A percentile compares a stretch with the other conserved stretches of the same genome.
phyloP scores from a whole-genome alignment of 2,797 vertebrate genomes.

The Hoplostethus mediterraneus region DNA sequence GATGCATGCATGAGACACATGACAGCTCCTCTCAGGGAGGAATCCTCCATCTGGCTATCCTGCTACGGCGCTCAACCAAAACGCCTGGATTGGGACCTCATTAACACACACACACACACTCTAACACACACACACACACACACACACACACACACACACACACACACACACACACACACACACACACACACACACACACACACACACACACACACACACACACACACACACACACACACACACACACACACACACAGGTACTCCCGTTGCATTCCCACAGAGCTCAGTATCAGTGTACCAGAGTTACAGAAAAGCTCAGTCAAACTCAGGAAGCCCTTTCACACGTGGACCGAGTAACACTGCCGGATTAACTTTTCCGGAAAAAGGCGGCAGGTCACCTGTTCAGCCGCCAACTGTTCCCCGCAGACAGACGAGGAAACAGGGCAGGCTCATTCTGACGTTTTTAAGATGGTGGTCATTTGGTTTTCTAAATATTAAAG shows the following conservation, averaged over 20 bases:
- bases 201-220: neutral
- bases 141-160: slow-evolving; percentile 5
- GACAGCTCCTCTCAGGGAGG: slow-evolving; percentile 53
- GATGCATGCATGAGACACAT: slow-evolving; percentile 52
- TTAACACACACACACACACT: slow-evolving; percentile 37
- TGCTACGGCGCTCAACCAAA: slow-evolving; percentile 32
- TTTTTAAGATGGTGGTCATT: neutral
- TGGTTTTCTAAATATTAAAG: too few species aligned
- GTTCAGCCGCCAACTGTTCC: slow-evolving; percentile 28
- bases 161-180: slow-evolving; percentile 4
- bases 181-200: slow-evolving; percentile 1
- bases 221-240: neutral
- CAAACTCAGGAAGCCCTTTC: slow-evolving; percentile 28
- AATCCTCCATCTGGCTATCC: slow-evolving; percentile 34
- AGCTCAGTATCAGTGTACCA: slow-evolving; percentile 67
- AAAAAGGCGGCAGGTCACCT: slow-evolving; percentile 46
- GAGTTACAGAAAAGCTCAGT: slow-evolving; percentile 22
- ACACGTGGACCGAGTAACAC: slow-evolving; percentile 48
- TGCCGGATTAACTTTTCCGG: slow-evolving; percentile 48
- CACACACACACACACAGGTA: slow-evolving; percentile 17
- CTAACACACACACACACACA: neutral
- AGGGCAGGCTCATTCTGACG: slow-evolving; percentile 18
- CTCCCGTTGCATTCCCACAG: slow-evolving; percentile 67
- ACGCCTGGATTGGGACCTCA: slow-evolving; percentile 33
- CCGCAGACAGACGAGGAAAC: slow-evolving; percentile 12